Evolutionary conservation across 2,797 vertebrate genomes (phyloP), one percentile per base, ranked within the genome.

Genomic region (Lagodon rhomboides): DNA sequence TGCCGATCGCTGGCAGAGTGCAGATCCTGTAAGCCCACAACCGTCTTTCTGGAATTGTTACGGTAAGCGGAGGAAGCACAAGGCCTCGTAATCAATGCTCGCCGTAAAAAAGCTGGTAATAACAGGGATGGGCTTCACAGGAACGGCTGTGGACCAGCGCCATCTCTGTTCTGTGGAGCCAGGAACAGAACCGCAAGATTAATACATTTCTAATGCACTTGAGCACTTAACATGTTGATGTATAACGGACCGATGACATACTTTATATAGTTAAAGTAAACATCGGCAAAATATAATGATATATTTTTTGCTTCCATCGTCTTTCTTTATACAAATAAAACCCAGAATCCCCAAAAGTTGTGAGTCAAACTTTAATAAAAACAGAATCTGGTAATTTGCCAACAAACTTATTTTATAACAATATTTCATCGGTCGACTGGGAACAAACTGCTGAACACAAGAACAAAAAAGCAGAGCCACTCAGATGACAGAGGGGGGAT

Each of bases 1-100:
- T 83, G 91, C 47, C 58, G 77, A 51, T 1, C 51, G 2, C 34
- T 58, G 80, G 76, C 46, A 43, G 72, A 91, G 80, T 77, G 79
- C 76, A 83, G 62, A 80, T 87, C 69, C 85, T 81, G 88, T 84
- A 76, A 88, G 82, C 70, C 0, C 47, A 66, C 68, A 68, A 65
- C 68, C 67, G 1, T 43, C 74, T 77, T 75, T 27, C 30, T 69
- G 71, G 71, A 74, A 75, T 54, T 23, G 77, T 91, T 90, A 83
- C 85, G 56, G 86, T 83, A 88, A 91, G 70, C 73, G 59, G 73
- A 73, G 87, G 82, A 87, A 83, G 85, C 68, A 1, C 5, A 49
- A 0, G 10, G 44, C 65, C 69, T 62, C 63, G 23, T 61, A 59
- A 87, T 89, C 86, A 50, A 91, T 90, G 82, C 50, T 43, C 47